Conservation (phyloP, 2,113 vertebrate species). For the Ptychochromis oligacanthus region DNA sequence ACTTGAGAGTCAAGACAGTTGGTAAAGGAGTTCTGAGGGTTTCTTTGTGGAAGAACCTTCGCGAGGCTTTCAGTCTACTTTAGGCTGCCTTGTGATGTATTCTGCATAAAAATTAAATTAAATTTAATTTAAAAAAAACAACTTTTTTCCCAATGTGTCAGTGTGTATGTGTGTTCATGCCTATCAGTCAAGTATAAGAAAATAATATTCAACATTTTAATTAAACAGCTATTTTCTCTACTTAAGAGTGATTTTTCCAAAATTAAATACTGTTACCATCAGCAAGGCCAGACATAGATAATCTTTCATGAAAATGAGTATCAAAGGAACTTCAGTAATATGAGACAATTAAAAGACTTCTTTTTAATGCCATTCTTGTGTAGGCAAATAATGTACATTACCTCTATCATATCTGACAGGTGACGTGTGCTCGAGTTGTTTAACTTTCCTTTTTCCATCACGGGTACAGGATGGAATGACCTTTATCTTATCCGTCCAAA, state of each 20-base stretch:
- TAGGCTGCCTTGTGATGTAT: neutral
- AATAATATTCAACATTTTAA: neutral
- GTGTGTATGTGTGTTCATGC: neutral
- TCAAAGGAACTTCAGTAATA: neutral
- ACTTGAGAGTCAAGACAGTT: conserved; percentile 23
- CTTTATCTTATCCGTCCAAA: conserved; percentile 34
- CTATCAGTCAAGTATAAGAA: neutral
- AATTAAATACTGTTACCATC: too few relatives aligned
- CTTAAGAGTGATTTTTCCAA: neutral
- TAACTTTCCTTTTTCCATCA: neutral
- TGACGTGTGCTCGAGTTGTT: neutral
- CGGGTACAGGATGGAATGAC: neutral
- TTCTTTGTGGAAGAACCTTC: neutral
- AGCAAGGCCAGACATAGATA: neutral
- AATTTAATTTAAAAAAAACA: too few relatives aligned
- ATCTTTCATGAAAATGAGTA: neutral
- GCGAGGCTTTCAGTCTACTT: neutral
- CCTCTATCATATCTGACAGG: neutral
- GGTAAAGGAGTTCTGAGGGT: neutral
- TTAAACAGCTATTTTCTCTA: too few relatives aligned
- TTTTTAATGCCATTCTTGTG: neutral
- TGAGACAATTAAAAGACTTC: neutral
- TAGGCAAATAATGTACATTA: neutral
- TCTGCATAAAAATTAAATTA: neutral
- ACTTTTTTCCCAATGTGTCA: neutral